These are phyloP conservation scores for Amphiura filiformis DNA, from an alignment of 35 echinoderm and acorn worm genomes.

Conservation along the genomic window DNA sequence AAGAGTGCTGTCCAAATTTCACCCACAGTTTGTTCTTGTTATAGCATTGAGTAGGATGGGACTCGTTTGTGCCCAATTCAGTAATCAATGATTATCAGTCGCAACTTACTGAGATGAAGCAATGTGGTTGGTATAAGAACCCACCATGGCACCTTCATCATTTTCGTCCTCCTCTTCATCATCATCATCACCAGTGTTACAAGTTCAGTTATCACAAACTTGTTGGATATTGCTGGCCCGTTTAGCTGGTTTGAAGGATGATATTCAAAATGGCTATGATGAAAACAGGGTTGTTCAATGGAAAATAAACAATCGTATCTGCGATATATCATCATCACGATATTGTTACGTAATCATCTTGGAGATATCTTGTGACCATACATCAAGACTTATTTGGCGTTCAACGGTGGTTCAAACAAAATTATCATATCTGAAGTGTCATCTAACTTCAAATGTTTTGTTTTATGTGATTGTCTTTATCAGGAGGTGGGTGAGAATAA, in stretches of 20 bases:
- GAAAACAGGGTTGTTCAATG: too few species aligned
- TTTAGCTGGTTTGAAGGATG: neutral
- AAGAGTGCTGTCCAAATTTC: neutral
- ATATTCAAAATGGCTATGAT: neutral
- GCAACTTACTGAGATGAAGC: neutral
- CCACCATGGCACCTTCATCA: neutral
- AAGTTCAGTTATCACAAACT: neutral
- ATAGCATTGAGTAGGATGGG: neutral
- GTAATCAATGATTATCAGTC: too few species aligned
- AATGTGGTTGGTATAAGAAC: neutral
- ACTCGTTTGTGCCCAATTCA: neutral
- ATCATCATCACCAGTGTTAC: neutral
- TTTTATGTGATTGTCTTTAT: neutral
- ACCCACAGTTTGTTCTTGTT: neutral
- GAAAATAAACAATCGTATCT: too few species aligned
- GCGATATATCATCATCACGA: too few species aligned
- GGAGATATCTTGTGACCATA: neutral
- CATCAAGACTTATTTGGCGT: neutral
- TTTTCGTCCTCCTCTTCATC: neutral
- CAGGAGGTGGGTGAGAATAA: slow-evolving; percentile 93
- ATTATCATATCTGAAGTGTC: too few species aligned
- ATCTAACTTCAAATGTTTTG: too few species aligned
- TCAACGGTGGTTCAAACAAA: too few species aligned
- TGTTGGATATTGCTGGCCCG: neutral
- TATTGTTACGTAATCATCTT: too few species aligned